Evolutionary conservation across 2,888 invertebrate species (phyloP).

Genomic region (Phragmatobia fuliginosa): DNA sequence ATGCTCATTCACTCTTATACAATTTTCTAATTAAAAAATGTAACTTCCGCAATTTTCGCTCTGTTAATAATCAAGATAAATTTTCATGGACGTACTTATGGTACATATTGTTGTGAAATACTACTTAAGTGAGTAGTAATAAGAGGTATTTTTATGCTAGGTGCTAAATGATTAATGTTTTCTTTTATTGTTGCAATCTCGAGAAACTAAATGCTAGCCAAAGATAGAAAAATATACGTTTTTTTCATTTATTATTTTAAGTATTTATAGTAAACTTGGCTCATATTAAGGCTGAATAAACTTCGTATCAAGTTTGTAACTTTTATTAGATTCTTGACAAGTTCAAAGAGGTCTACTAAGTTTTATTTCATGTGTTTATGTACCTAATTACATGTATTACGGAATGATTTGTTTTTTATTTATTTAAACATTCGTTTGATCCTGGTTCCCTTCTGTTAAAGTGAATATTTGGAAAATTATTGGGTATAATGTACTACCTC

Average conservation of each 20-base stretch:
- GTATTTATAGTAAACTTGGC: conserved; percentile 23
- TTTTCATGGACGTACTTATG: conserved; percentile 28
- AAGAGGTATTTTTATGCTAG: conserved; percentile 20
- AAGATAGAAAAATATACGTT: conserved; percentile 47
- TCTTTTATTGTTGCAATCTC: conserved; percentile 34
- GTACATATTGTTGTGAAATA: conserved; percentile 27
- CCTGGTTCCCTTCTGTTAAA: not conserved
- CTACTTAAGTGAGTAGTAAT: conserved; percentile 35
- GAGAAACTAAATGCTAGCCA: conserved; percentile 52
- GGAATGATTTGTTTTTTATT: conserved; percentile 8
- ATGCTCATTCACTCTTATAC: conserved; percentile 25
- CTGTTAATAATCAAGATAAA: conserved; percentile 42
- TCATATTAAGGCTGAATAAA: conserved; percentile 38
- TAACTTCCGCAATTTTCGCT: conserved; percentile 45
- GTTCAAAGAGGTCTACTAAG: not conserved
- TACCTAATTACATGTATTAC: conserved; percentile 11
- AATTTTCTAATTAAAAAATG: conserved; percentile 26
- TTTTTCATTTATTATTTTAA: conserved; percentile 32
- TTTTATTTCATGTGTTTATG: conserved; percentile 5
- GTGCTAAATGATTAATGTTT: conserved; percentile 37
- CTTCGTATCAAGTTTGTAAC: conserved; percentile 12
- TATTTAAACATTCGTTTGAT: conserved; percentile 4
- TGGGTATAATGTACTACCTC: conserved; percentile 24
- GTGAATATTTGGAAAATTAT: conserved; percentile 16
- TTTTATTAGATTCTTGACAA: not conserved